A percentile compares a stretch with the other conserved stretches of the same genome.
Evolutionary conservation across 2,113 vertebrate genomes (phyloP).

Genomic region (Pluvialis apricaria): DNA sequence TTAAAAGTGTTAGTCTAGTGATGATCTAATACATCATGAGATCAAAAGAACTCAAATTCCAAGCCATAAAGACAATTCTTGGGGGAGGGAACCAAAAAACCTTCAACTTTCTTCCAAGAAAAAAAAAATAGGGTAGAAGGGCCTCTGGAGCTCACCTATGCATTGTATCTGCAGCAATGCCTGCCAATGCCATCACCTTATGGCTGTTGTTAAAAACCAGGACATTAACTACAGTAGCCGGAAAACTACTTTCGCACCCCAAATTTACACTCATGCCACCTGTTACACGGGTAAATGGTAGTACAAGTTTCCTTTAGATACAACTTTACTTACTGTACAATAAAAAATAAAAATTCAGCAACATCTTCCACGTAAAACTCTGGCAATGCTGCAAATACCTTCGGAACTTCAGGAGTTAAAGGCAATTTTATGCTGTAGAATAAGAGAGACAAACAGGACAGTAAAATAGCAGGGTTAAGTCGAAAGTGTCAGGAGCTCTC

Average conservation of each 20-base stretch:
- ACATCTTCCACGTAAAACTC: conserved; percentile 99
- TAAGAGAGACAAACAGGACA: background rate
- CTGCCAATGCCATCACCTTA: background rate
- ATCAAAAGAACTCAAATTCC: background rate
- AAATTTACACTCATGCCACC: background rate
- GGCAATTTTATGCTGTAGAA: conserved; percentile 85
- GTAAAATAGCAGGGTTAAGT: background rate
- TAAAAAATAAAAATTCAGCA: conserved; percentile 99
- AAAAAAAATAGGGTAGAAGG: background rate
- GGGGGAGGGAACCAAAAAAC: fast-evolving
- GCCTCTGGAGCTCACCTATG: background rate
- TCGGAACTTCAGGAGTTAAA: conserved; percentile 91
- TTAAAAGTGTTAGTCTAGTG: background rate
- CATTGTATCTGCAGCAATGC: background rate
- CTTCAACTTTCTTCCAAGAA: background rate
- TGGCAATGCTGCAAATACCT: conserved; percentile 95
- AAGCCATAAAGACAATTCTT: background rate
- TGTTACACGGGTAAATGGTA: background rate
- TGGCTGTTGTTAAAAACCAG: background rate
- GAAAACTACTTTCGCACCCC: background rate
- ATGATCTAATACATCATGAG: background rate
- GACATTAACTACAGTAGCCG: background rate
- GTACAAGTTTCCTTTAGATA: background rate
- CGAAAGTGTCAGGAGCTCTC: background rate
- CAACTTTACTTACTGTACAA: conserved; percentile 92